Evolutionary conservation across 2,797 vertebrate genomes (phyloP).

Genomic region (Carduelis carduelis): DNA sequence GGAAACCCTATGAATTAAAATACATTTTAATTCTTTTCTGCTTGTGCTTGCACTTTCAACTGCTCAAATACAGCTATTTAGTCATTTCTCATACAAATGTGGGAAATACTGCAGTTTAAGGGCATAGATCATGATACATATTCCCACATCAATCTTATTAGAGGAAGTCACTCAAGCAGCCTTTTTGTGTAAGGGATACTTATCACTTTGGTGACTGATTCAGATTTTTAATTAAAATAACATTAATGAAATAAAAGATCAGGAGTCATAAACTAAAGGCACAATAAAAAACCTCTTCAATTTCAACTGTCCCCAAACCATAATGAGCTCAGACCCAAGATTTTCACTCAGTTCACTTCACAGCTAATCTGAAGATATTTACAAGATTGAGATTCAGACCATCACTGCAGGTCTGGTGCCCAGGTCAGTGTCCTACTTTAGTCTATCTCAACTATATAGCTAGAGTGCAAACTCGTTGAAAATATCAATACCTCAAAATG

Average conservation of each 20-base stretch:
- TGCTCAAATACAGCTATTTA: neutral
- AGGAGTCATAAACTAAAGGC: neutral
- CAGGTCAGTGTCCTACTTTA: neutral
- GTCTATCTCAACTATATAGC: neutral
- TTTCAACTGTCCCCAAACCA: neutral
- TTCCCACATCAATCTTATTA: neutral
- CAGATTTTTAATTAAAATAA: neutral
- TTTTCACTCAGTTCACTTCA: neutral
- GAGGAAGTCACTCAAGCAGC: neutral
- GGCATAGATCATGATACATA: neutral
- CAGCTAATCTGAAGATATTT: neutral
- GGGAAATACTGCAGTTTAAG: neutral
- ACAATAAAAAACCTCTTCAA: neutral
- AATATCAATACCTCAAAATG: neutral
- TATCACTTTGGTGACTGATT: neutral
- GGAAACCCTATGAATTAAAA: neutral
- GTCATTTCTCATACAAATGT: neutral
- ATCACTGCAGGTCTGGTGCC: neutral
- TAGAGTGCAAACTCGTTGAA: neutral
- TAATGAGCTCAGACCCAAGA: neutral
- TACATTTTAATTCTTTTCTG: neutral
- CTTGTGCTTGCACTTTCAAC: neutral
- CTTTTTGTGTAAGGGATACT: neutral
- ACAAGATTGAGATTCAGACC: neutral
- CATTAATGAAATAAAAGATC: neutral